phyloP scores from a whole-genome alignment of 2,888 invertebrate genomes.

The Strigamia crassipes region DNA sequence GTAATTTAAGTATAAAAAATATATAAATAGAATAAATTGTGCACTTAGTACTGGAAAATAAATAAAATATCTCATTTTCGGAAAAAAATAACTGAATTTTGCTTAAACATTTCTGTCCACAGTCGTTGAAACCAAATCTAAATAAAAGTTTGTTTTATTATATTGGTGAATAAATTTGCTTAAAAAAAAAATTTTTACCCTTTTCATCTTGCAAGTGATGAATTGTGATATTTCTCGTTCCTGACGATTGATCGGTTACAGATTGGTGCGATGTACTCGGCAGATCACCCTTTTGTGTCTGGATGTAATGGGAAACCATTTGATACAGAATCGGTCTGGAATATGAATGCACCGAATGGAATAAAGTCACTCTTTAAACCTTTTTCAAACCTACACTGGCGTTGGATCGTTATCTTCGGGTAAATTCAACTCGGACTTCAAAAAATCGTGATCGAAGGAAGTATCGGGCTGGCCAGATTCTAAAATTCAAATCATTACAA shows the following conservation, averaged over 20 bases:
- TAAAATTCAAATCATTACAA: not conserved
- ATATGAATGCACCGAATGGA: not conserved
- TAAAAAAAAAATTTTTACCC: not conserved
- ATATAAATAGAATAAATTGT: too few species aligned
- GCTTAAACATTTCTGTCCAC: not conserved
- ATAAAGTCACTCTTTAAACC: not conserved
- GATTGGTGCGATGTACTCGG: not conserved
- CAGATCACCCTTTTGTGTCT: not conserved
- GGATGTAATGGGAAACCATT: constrained; percentile 38
- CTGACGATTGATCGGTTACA: not conserved
- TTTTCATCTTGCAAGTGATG: constrained; percentile 42
- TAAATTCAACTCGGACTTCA: constrained; percentile 30
- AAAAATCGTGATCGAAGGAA: constrained; percentile 29
- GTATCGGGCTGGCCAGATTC: constrained; percentile 44
- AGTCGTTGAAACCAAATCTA: not conserved
- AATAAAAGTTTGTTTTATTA: not conserved
- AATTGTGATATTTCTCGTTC: not conserved
- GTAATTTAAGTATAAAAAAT: too few species aligned
- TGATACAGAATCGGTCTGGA: constrained; percentile 7
- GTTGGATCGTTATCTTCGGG: constrained; percentile 20
- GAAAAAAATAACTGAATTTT: not conserved
- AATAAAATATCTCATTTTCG: too few species aligned
- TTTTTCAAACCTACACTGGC: not conserved
- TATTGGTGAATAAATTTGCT: not conserved
- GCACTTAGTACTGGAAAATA: too few species aligned